Base-by-base conservation (phyloP, 1,140 invertebrate species). In the Neomicropteryx cornuta region DNA sequence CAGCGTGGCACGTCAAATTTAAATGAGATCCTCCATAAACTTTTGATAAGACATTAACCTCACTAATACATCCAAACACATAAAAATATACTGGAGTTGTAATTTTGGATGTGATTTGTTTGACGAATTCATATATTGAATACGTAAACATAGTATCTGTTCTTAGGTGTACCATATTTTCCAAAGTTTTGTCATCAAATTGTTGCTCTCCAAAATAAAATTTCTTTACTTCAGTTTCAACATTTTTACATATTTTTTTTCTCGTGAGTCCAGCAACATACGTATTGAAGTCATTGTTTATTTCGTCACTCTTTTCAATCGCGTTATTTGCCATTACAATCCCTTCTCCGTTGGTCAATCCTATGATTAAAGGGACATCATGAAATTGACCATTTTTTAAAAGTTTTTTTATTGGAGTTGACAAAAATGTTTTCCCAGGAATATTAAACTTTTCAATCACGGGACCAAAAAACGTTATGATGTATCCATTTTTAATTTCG, bases 311-410 rank as follows among this genome's bases (percentile, higher is more conserved):
- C 24, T 49, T 49, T 23, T 44, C 46, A 28, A 33, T n/a, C 5
- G 32, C 37, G 28, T 55, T 41, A 34, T 38, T 43, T 13, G 64
- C 41, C 5, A 58, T 42, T 1, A 64, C 42, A 4, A 65, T 49
- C 18, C 70, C 63, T 59, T 81, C 79, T n/a, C 60, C 43, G 27
- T 41, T 54, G 34, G 60, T 73, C 24, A 71, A 66, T 2, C 79
- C 79, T 18, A 75, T 49, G 2, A 81, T 63, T 5, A 71, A 55
- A 2, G 79, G 77, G 16, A 79, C 60, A 31, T 72, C 59, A 23
- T 70, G 52, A 24, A 68, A 69, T 11, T 53, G 49, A 36, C 66
- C 61, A 13, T 42, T 55, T 38, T 46, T 49, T 23, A 69, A 45
- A 23, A 54, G 41, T 37, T 58, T 37, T 21, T 47, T 31, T 6